Conservation (phyloP, 1,140 invertebrate genomes). For the Brachionus calyciflorus region DNA sequence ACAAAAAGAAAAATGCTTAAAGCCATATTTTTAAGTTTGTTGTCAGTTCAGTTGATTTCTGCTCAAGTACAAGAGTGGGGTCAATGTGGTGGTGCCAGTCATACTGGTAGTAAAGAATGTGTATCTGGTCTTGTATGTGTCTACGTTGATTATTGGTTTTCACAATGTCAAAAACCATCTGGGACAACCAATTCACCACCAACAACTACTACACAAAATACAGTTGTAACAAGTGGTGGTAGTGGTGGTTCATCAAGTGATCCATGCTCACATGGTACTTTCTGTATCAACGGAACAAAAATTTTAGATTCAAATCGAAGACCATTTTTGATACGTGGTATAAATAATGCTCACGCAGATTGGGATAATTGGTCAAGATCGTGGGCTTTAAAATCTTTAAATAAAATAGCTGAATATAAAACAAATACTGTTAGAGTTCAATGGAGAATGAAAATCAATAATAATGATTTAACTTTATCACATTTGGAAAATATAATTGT, state of each 20-base stretch:
- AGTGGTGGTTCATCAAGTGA: neutral
- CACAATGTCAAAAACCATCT: constrained; percentile 36
- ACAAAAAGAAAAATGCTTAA: constrained; percentile 19
- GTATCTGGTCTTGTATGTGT: neutral
- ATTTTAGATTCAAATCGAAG: constrained; percentile 18
- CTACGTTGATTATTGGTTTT: constrained; percentile 15
- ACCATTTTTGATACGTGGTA: neutral
- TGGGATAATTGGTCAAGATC: constrained; percentile 38
- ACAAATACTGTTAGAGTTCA: constrained; percentile 32
- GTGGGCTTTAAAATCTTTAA: constrained; percentile 2
- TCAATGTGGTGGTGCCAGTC: neutral
- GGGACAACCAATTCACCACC: neutral
- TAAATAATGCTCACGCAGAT: constrained; percentile 34
- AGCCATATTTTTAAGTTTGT: neutral
- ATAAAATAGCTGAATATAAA: constrained; percentile 25
- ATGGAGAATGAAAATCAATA: constrained; percentile 29
- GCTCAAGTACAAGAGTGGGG: neutral
- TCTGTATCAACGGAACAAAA: constrained; percentile 15
- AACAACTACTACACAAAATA: neutral
- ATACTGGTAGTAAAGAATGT: neutral
- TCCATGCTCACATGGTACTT: constrained; percentile 12
- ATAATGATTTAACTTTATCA: constrained; percentile 6
- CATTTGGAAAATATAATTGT: constrained; percentile 43
- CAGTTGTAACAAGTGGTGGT: neutral
- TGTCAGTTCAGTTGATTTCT: neutral